phyloP scores from a whole-genome alignment of 2,797 vertebrate species.

The Oceanodroma leucorhoa region DNA sequence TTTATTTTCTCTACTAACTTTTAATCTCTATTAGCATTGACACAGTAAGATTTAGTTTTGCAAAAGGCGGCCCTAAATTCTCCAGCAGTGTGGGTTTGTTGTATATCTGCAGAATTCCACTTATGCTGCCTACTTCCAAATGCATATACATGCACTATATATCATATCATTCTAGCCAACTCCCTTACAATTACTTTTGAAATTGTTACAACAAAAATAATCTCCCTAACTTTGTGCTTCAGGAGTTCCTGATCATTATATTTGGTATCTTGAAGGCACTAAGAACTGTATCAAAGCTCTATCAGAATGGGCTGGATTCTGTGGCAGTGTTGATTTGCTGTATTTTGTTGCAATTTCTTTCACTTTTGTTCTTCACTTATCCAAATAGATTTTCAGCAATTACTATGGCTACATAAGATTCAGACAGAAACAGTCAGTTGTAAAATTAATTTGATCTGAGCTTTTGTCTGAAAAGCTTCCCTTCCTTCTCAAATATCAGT shows the following conservation, averaged over 20 bases:
- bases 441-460: not conserved
- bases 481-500: not conserved
- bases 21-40: not conserved
- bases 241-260: not conserved
- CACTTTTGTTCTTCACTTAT: not conserved
- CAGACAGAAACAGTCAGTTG: not conserved
- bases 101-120: not conserved
- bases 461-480: not conserved
- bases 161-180: not conserved
- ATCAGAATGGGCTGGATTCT: not conserved
- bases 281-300: not conserved
- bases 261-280: not conserved
- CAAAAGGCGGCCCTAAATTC: not conserved
- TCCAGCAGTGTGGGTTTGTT: not conserved
- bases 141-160: fast-evolving
- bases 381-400: not conserved
- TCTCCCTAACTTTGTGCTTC: not conserved
- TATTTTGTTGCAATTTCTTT: not conserved
- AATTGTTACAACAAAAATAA: not conserved
- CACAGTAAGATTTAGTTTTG: not conserved
- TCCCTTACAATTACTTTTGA: not conserved
- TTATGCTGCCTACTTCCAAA: not conserved
- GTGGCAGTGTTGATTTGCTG: not conserved
- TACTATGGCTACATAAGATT: not conserved
- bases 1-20: not conserved